Conservation (phyloP, 2,113 vertebrate species). For the Pelobates fuscus region DNA sequence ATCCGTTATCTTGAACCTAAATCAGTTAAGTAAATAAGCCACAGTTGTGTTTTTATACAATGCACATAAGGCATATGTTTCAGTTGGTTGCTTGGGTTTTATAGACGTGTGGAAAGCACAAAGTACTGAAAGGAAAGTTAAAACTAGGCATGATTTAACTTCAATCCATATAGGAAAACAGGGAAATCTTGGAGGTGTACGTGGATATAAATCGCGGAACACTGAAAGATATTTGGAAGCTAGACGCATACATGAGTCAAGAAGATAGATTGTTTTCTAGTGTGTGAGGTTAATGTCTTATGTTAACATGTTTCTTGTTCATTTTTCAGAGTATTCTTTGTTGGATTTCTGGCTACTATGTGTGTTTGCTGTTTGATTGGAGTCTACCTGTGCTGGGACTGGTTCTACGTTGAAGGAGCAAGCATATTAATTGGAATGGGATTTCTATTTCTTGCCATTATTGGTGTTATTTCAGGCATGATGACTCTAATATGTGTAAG, state of each 20-base stretch:
- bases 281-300: not conserved
- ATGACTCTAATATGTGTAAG: constrained; percentile 47
- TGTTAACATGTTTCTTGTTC: not conserved
- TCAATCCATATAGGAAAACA: not conserved
- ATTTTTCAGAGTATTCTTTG: constrained; percentile 47
- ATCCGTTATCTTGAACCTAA: no score
- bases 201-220: not conserved
- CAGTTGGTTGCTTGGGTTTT: no score
- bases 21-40: no score
- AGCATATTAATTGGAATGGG: constrained; percentile 48
- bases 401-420: constrained; percentile 37
- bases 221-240: not conserved
- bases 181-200: not conserved
- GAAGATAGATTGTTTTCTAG: not conserved
- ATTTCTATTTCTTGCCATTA: constrained; percentile 52
- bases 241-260: not conserved
- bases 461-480: constrained; percentile 47
- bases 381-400: constrained; percentile 49
- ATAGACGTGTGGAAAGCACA: no score
- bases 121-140: no score
- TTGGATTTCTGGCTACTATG: constrained; percentile 44
- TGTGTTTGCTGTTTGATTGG: constrained; percentile 48
- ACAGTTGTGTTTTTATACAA: no score
- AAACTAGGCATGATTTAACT: not conserved
- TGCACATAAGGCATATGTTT: no score